Evolutionary conservation across 2,113 vertebrate genomes (phyloP).

Genomic region (Proterorhinus semilunaris): DNA sequence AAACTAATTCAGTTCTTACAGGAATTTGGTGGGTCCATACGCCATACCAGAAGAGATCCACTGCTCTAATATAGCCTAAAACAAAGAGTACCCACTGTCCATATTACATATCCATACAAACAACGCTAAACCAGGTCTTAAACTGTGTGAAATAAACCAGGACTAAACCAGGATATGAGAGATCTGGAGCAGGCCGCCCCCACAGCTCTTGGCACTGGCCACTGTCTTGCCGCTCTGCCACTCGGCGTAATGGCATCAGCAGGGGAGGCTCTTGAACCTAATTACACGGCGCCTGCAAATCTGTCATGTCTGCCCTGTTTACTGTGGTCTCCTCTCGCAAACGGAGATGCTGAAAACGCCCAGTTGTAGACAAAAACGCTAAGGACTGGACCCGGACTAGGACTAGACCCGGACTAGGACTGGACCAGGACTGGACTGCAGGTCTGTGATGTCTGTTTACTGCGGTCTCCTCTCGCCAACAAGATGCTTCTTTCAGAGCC

Average conservation of each 20-base stretch:
- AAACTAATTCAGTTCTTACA: too few species aligned
- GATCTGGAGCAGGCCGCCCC: conserved; percentile 58
- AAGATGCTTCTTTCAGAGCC: conserved; percentile 77
- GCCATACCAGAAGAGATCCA: too few species aligned
- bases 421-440: neutral
- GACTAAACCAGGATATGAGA: conserved; percentile 33
- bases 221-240: conserved; percentile 61
- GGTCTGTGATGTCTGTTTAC: conserved; percentile 53
- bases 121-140: neutral
- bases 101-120: too few species aligned
- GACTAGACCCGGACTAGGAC: neutral
- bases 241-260: conserved; percentile 72
- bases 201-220: conserved; percentile 70
- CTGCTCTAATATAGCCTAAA: neutral
- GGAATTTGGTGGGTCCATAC: too few species aligned
- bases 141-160: neutral
- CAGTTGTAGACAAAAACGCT: too few species aligned
- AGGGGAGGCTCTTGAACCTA: conserved; percentile 73
- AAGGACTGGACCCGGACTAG: neutral
- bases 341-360: conserved; percentile 60
- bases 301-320: conserved; percentile 52
- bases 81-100: too few species aligned
- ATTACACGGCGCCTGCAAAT: conserved; percentile 68
- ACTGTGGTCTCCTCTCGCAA: conserved; percentile 61
- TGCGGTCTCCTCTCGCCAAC: conserved; percentile 61